Base-by-base conservation (phyloP, 1,140 invertebrate species). In the Parasteatoda tepidariorum region DNA sequence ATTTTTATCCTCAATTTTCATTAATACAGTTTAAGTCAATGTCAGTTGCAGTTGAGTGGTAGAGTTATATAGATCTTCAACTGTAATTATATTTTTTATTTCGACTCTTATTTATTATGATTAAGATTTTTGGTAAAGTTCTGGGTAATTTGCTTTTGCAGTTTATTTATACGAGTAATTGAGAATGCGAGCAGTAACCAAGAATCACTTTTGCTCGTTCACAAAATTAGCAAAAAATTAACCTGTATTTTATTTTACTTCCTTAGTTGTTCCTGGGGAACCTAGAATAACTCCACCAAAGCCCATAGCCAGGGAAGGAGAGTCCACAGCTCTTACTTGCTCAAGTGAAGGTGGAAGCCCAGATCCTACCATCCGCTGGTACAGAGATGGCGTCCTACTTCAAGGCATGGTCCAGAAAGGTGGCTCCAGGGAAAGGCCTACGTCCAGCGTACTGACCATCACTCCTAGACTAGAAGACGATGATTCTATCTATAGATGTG, bases 341-440 rank as follows among this genome's bases (percentile, higher is more conserved):
- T 94, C 94, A 55, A 96, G 93, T 78, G 90, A 92, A 26, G 96
- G 96, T 0, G 96, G 96, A 0, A 97, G 95, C 41, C 96, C 96
- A 0, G 94, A 96, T 88, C 96, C 96, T 4, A 91, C 92, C 84
- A 94, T 97, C 85, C 92, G 91, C 82, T 89, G 90, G 90, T 88
- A 88, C 85, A 84, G 88, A 70, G 86, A 88, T 81, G 89, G 89
- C 11, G 91, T 93, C 82, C 93, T 93, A 0, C 86, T 95, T 85
- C 93, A 94, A 38, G 92, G 93, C 18, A 90, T 90, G 26, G 87
- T 94, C 41, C 91, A 92, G 83, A 91, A 92, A 85, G 93, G 93
- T 15, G 92, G 92, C 59, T 93, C 92, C 18, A 90, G 93, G 64
- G 91, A 92, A 85, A 92, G 93, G 86, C 91, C 93, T 0, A 94